Percentiles rank a stretch among this genome's conserved stretches.
These are phyloP conservation scores for Tympanoctomys barrerae DNA, from an alignment of 2,797 vertebrate species.

Conservation along the genomic window DNA sequence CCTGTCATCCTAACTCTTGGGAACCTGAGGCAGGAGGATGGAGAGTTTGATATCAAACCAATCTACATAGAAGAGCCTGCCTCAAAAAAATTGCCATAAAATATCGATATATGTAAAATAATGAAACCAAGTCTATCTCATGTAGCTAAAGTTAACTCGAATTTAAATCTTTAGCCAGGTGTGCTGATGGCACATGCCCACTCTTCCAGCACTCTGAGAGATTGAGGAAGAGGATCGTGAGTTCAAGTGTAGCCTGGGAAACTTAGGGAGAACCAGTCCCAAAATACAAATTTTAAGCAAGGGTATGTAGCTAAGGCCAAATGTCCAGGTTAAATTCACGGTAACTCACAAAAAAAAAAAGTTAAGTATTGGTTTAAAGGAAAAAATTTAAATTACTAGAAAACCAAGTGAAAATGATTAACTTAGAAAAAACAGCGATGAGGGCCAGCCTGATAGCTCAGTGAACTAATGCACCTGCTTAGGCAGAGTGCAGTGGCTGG, in stretches of 20 bases:
- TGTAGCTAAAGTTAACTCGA: constrained; percentile 5
- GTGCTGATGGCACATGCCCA: not conserved
- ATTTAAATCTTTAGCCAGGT: not conserved
- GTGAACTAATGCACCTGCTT: too few species aligned
- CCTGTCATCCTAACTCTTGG: not conserved
- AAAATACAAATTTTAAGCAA: not conserved
- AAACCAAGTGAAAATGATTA: not conserved
- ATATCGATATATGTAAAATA: not conserved
- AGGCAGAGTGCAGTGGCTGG: too few species aligned
- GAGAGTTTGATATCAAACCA: not conserved
- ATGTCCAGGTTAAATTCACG: not conserved
- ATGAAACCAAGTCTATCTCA: not conserved
- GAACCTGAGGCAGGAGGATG: not conserved
- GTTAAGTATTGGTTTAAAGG: not conserved
- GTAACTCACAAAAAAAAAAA: not conserved
- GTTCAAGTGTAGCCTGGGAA: not conserved
- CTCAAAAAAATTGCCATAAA: not conserved
- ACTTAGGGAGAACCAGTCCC: not conserved
- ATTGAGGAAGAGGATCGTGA: not conserved
- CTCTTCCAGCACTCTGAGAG: not conserved
- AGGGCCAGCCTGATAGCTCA: too few species aligned
- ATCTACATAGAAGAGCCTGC: not conserved
- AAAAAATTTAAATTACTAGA: not conserved
- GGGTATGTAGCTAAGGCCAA: not conserved
- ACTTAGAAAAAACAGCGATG: not conserved